Evolutionary conservation across 2,888 invertebrate species (phyloP), one percentile per base, ranked within the genome.

Genomic region (Yponomeuta plumbellus): DNA sequence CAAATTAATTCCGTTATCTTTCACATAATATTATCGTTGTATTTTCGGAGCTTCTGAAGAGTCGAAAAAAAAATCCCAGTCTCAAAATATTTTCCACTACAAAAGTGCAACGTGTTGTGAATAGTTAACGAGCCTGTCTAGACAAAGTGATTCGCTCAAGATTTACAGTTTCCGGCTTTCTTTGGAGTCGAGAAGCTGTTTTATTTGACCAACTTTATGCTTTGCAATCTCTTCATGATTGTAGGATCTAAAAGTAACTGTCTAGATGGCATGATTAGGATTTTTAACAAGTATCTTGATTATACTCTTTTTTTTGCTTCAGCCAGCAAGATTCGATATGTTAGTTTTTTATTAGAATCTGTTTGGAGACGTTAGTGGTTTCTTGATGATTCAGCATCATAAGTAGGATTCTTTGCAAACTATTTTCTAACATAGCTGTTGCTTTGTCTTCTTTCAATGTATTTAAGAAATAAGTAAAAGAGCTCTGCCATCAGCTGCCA

Each of bases 151-250:
- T 64, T 64, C 23, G 64, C n/a, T 52, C 52, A 13, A 57, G 64
- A 64, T 64, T 34, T 52, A 44, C 23, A 34, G 61, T 34, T 21
- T 67, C 62, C 59, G 59, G 59, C 59, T 59, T 11, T 59, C 11
- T 22, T 22, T 59, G 58, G 20, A 20, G 58, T 13, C 59, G 6
- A 22, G 23, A 59, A 59, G 21, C 22, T 59, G 59, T 5, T 13
- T 59, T 59, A 21, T 20, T 59, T 59, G 44, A 52, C 44, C 44
- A 52, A 52, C 44, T 52, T 52, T 13, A 13, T 52, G 44, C 17
- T 17, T 13, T 8, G 13, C 17, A 52, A 52, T 52, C 44, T 52
- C 44, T 52, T 13, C 44, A 52, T 52, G 10, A 52, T 52, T 52
- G 44, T 52, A 52, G 17, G 44, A 52, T 52, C 44, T 34, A 10